These are phyloP conservation scores for Esperia sulphurella DNA, from an alignment of 2,888 invertebrate genomes.

Conservation along the genomic window DNA sequence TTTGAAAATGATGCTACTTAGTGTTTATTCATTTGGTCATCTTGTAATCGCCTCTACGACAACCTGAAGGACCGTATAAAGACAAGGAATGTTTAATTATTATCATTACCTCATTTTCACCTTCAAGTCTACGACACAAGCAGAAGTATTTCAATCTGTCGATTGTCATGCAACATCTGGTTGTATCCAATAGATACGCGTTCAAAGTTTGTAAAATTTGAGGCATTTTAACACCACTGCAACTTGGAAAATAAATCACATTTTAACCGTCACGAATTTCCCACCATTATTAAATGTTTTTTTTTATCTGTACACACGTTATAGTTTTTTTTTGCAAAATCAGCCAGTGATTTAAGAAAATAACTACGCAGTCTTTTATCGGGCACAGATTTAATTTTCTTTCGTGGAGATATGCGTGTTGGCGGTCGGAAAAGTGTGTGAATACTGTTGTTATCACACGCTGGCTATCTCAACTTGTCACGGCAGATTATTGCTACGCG, in stretches of 20 bases:
- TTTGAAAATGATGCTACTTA: no score
- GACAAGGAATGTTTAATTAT: no score
- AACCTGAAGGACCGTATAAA: no score
- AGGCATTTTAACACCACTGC: slow-evolving; percentile 37
- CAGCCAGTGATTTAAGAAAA: neutral
- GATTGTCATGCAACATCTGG: slow-evolving; percentile 59
- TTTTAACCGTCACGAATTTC: neutral
- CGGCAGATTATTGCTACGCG: slow-evolving; percentile 64
- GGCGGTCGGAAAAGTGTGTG: slow-evolving; percentile 46
- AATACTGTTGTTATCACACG: slow-evolving; percentile 69
- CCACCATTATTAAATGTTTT: neutral
- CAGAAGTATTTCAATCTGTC: slow-evolving; percentile 67
- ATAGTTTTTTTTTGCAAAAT: no score
- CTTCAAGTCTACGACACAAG: slow-evolving; percentile 58
- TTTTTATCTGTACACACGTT: neutral
- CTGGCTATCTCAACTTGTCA: slow-evolving; percentile 70
- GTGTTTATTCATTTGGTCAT: no score
- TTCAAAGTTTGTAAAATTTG: slow-evolving; percentile 60
- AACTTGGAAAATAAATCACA: neutral
- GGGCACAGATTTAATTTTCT: neutral
- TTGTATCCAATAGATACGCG: slow-evolving; percentile 59
- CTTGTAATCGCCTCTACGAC: no score
- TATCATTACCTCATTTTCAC: slow-evolving; percentile 57
- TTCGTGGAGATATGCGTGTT: slow-evolving; percentile 41
- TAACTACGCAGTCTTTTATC: neutral